phyloP scores from a whole-genome alignment of 2,113 vertebrate species.

The Crotophaga sulcirostris region DNA sequence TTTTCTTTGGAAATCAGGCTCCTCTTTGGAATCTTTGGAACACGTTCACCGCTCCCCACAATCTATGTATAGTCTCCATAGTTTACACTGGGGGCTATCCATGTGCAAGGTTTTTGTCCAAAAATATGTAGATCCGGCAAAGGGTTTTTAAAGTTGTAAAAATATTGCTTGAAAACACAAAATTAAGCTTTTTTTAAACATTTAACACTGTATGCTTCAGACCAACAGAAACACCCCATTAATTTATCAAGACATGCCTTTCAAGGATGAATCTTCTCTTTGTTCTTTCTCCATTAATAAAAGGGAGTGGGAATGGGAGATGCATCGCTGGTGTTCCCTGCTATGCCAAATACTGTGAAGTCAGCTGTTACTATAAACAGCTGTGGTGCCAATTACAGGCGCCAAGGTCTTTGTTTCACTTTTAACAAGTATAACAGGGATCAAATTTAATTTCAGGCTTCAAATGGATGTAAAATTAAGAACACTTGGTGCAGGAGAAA shows the following conservation, averaged over 20 bases:
- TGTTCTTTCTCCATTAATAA: not conserved
- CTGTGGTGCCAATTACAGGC: not conserved
- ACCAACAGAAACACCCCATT: not conserved
- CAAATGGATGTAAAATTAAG: conserved; percentile 25
- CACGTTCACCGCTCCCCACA: not conserved
- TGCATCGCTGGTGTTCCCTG: not conserved
- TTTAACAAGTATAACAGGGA: conserved; percentile 3
- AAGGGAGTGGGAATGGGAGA: not conserved
- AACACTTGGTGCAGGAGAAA: conserved; percentile 11
- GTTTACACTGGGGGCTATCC: not conserved
- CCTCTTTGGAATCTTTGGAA: not conserved
- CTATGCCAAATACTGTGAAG: not conserved
- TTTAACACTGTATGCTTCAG: not conserved
- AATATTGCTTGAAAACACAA: not conserved
- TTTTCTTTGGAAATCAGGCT: not conserved
- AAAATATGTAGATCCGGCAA: not conserved
- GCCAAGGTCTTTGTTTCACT: conserved; percentile 11
- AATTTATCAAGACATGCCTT: not conserved
- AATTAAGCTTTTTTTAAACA: not conserved
- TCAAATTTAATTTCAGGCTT: conserved; percentile 34
- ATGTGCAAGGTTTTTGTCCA: not conserved
- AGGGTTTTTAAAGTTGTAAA: not conserved
- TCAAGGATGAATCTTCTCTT: not conserved
- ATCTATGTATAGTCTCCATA: not conserved
- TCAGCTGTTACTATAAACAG: not conserved